Base-by-base conservation (phyloP, 92 coral and sea anemone genomes). In the Porites cylindrica region DNA sequence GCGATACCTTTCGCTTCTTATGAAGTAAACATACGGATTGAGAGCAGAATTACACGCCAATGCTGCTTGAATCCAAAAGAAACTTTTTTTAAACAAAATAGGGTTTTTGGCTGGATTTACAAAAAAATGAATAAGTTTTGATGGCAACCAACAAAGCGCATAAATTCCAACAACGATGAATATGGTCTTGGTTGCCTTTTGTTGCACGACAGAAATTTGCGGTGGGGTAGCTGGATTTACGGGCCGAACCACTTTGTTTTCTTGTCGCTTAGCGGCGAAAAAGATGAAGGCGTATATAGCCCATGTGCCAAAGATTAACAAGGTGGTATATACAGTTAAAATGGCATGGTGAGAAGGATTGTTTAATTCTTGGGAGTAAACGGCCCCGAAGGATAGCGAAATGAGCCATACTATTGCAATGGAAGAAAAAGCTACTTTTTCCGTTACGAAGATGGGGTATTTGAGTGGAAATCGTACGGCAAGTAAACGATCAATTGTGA, bases 401-500 rank as follows among this genome's bases (percentile, higher is more conserved):
- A 72, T 61, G 58, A 82, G 20, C 94, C 94, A 91, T 21, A 84
- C 78, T 2, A 61, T 8, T 7, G 50, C 14, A 18, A 91, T 91
- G 19, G 56, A 81, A n/a, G 38, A 7, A 2, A 66, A 32, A 2
- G 89, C 91, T 29, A 76, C 72, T 32, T 16, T 87, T 51, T 16
- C 18, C 1, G 91, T 91, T 60, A 83, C 32, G 2, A 82, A 50
- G 11, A 59, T 29, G 13, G 79, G 51, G 75, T 91, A 91, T 56
- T 54, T 70, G 51, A 91, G 38, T 4, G 94, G 94, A 47, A 76
- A 72, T 8, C 86, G 69, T 24, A 91, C 84, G 29, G 94, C 89
- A 16, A 91, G 59, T 10, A 91, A 69, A 14, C 94, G 89, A 54
- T 93, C 96, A 16, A 91, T 69, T 53, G 96, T 88, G 14, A 93